Evolutionary conservation across 2,797 vertebrate species (phyloP).

Genomic region (Pogoniulus pusillus): DNA sequence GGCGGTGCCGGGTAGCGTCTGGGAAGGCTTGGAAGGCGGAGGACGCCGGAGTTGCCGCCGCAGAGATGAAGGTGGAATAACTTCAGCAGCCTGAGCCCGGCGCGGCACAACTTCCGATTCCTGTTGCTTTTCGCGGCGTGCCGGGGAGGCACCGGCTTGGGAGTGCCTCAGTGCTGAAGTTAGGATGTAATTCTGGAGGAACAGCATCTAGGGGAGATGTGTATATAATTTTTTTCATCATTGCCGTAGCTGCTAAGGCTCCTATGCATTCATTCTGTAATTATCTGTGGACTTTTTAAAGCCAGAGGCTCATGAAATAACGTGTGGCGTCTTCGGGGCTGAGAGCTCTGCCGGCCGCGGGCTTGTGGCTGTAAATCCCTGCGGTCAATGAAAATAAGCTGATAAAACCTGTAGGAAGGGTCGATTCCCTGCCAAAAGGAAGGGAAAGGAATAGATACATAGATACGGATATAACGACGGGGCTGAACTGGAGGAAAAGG

Average conservation of each 20-base stretch:
- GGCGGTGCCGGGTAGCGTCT: neutral
- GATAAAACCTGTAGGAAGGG: neutral
- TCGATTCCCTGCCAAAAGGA: neutral
- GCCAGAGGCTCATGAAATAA: neutral
- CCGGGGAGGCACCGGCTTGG: neutral
- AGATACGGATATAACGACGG: accelerated
- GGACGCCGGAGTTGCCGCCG: neutral
- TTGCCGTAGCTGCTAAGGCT: neutral
- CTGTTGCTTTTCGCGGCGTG: neutral
- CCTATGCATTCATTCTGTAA: neutral
- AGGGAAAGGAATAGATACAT: neutral
- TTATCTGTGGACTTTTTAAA: neutral
- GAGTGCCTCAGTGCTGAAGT: accelerated
- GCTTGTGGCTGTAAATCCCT: neutral
- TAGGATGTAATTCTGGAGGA: neutral
- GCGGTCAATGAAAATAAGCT: neutral
- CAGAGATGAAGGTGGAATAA: neutral
- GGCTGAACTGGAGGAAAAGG: neutral
- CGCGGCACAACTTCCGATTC: slow-evolving; percentile 13
- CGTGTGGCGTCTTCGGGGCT: neutral
- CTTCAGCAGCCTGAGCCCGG: neutral
- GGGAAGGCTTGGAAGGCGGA: neutral
- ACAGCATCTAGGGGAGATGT: neutral
- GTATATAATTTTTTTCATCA: neutral
- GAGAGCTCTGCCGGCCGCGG: neutral